Conservation (phyloP, 2,888 invertebrate genomes). For the Heliconius charithonia region DNA sequence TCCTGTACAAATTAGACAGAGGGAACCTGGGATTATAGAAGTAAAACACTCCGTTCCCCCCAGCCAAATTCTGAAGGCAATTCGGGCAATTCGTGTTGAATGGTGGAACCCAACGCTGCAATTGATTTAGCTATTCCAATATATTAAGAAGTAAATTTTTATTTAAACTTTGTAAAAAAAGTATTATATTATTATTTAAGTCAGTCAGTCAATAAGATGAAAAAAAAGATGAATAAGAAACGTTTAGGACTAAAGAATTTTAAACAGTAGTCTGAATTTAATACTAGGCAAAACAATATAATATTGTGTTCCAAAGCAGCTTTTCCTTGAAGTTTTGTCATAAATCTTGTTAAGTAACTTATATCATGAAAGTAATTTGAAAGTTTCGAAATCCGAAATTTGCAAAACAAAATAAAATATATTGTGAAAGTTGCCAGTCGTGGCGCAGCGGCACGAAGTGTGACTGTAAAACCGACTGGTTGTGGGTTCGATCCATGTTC, state of each 20-base stretch:
- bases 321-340: not conserved
- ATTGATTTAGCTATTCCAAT: too few species aligned
- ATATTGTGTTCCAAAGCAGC: not conserved
- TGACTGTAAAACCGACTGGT: too few species aligned
- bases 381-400: not conserved
- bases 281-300: not conserved
- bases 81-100: too few species aligned
- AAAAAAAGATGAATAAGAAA: not conserved
- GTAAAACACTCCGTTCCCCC: not conserved
- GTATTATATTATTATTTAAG: too few species aligned
- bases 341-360: constrained; percentile 11
- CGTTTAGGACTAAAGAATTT: not conserved
- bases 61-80: not conserved
- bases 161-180: too few species aligned
- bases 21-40: not conserved
- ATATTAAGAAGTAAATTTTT: not conserved
- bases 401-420: not conserved
- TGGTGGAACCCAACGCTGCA: too few species aligned
- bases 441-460: too few species aligned
- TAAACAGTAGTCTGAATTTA: not conserved
- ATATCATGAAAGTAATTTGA: not conserved
- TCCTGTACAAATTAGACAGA: not conserved
- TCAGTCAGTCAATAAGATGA: too few species aligned
- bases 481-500: too few species aligned
- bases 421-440: not conserved